Evolutionary conservation across 2,888 invertebrate species (phyloP).

Genomic region (Atherix ibis): DNA sequence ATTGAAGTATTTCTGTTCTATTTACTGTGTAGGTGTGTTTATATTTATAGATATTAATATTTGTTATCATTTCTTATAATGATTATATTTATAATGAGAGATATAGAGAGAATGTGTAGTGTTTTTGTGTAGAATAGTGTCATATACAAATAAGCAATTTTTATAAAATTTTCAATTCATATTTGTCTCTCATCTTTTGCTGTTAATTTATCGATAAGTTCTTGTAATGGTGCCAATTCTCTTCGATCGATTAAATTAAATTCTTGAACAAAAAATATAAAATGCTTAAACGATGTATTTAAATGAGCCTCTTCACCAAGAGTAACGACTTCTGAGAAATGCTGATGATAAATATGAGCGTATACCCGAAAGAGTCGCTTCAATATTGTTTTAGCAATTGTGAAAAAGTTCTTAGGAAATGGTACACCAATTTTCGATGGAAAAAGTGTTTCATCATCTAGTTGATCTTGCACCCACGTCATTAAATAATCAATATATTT

Average conservation of each 20-base stretch:
- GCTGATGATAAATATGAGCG: conserved; percentile 99
- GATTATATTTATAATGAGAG: too few species aligned
- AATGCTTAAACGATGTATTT: conserved; percentile 99
- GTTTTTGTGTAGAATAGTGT: too few species aligned
- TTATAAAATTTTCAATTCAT: too few species aligned
- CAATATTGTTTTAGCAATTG: conserved; percentile 94
- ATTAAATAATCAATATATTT: conserved; percentile 98
- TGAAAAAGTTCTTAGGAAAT: conserved; percentile 93
- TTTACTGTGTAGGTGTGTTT: too few species aligned
- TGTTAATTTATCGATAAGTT: conserved; percentile 90
- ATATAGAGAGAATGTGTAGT: too few species aligned
- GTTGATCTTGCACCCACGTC: conserved; percentile 99
- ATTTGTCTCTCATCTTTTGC: conserved; percentile 76
- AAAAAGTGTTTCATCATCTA: conserved; percentile 95
- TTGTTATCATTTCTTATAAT: too few species aligned
- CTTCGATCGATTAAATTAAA: conserved; percentile 92
- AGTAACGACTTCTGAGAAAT: conserved; percentile 95
- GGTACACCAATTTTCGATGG: conserved; percentile 98
- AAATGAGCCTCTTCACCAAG: conserved; percentile 97
- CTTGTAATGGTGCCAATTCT: conserved; percentile 92
- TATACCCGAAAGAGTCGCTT: conserved; percentile 97
- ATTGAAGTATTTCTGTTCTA: too few species aligned
- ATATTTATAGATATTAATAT: too few species aligned
- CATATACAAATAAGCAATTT: too few species aligned
- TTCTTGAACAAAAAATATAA: conserved; percentile 87